phyloP scores from a whole-genome alignment of 2,888 invertebrate genomes.

The Norana najaformis region DNA sequence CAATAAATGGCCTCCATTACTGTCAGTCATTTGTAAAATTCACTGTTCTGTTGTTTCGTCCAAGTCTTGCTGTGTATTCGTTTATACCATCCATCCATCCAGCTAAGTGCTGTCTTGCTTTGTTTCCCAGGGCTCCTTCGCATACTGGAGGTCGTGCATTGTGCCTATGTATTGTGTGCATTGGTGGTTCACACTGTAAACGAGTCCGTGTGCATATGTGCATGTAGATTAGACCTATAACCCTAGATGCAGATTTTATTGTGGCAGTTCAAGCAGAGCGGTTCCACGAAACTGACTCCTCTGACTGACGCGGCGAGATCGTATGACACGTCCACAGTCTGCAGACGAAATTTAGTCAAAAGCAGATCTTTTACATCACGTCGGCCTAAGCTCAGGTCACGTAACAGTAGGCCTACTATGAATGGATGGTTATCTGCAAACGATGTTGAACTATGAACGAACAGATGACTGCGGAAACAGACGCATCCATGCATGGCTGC shows the following conservation, averaged over 20 bases:
- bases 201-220: not conserved
- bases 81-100: too few relatives aligned
- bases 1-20: too few relatives aligned
- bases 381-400: not conserved
- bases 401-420: not conserved
- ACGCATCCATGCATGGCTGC: not conserved
- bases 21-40: too few relatives aligned
- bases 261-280: not conserved
- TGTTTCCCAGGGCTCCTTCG: too few relatives aligned
- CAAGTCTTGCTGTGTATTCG: too few relatives aligned
- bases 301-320: not conserved
- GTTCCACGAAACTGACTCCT: constrained; percentile 4
- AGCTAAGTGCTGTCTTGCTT: too few relatives aligned
- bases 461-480: not conserved
- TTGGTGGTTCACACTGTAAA: not conserved
- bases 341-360: not conserved
- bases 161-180: too few relatives aligned
- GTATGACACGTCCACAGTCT: not conserved
- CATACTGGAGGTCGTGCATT: too few relatives aligned
- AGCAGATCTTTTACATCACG: not conserved
- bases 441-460: not conserved
- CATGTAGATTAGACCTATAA: not conserved
- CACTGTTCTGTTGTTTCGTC: too few relatives aligned
- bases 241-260: not conserved
- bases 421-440: not conserved